Conservation (phyloP, 1,140 invertebrate species). For the Drosophila lowei region DNA sequence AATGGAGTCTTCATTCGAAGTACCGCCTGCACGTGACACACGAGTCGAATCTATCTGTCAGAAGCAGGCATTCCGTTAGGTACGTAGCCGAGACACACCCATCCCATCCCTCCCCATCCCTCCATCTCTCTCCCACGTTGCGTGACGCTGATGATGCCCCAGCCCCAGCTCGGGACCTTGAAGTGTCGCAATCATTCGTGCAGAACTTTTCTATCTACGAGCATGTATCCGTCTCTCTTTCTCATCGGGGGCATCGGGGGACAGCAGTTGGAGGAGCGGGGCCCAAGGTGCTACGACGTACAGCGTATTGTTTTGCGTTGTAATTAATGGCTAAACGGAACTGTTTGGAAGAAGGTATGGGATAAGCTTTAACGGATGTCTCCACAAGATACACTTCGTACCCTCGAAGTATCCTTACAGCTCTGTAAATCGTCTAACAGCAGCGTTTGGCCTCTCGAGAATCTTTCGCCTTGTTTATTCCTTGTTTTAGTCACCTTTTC, state of each 20-base stretch:
- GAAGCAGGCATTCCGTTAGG: constrained; percentile 28
- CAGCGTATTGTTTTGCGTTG: constrained; percentile 24
- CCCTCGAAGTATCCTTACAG: too few relatives aligned
- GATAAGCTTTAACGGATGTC: background rate
- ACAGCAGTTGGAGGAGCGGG: constrained; percentile 54
- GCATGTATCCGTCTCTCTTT: constrained; percentile 1
- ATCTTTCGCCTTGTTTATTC: constrained; percentile 20
- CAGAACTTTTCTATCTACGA: constrained; percentile 63
- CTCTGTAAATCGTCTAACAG: background rate
- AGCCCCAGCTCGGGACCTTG: constrained; percentile 34
- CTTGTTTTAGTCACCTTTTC: constrained; percentile 31
- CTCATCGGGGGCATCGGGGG: background rate
- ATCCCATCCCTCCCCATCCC: background rate
- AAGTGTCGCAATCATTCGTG: constrained; percentile 73
- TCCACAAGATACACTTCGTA: background rate
- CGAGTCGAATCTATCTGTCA: constrained; percentile 46
- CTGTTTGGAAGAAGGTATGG: background rate
- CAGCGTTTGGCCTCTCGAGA: background rate
- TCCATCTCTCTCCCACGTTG: constrained; percentile 29
- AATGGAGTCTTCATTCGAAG: constrained; percentile 38
- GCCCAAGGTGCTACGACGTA: background rate
- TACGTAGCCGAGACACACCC: constrained; percentile 7
- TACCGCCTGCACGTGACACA: constrained; percentile 63
- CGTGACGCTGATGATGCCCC: constrained; percentile 57
- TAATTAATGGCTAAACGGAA: constrained; percentile 43